phyloP scores from a whole-genome alignment of 2,797 vertebrate genomes.

The Garrulus glandarius region DNA sequence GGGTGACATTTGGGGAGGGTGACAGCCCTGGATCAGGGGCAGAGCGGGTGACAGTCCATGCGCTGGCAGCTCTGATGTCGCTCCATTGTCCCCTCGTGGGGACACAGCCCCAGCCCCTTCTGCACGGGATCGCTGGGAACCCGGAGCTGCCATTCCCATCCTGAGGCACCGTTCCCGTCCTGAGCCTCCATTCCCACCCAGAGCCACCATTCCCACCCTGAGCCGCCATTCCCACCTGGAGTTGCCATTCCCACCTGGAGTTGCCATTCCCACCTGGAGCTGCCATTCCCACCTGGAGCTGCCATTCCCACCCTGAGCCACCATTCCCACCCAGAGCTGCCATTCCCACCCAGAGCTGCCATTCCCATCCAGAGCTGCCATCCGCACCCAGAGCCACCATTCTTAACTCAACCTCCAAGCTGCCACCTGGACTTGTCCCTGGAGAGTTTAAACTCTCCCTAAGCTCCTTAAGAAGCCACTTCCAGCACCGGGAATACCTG shows the following conservation, averaged over 20 bases:
- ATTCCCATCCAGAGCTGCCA: rapidly evolving
- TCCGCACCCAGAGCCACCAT: rapidly evolving
- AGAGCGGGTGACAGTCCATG: rapidly evolving
- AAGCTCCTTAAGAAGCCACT: background rate
- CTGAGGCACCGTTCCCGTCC: no score
- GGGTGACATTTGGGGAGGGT: background rate
- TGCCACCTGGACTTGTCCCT: rapidly evolving
- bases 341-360: rapidly evolving
- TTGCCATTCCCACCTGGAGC: no score
- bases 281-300: no score
- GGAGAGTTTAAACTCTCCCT: background rate
- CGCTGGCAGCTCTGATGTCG: background rate
- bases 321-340: rapidly evolving
- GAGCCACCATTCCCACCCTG: no score
- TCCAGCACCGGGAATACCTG: background rate
- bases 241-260: no score
- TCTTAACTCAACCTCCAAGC: rapidly evolving
- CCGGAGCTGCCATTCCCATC: no score
- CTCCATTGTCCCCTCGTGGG: background rate
- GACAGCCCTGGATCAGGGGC: rapidly evolving
- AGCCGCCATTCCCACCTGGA: no score
- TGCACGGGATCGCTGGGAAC: rapidly evolving
- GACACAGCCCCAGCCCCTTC: background rate
- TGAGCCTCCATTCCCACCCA: no score
- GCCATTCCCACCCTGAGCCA: no score